Evolutionary conservation across 2,888 invertebrate species (phyloP), one percentile per base, ranked within the genome.

Genomic region (Caenorhabditis angaria): DNA sequence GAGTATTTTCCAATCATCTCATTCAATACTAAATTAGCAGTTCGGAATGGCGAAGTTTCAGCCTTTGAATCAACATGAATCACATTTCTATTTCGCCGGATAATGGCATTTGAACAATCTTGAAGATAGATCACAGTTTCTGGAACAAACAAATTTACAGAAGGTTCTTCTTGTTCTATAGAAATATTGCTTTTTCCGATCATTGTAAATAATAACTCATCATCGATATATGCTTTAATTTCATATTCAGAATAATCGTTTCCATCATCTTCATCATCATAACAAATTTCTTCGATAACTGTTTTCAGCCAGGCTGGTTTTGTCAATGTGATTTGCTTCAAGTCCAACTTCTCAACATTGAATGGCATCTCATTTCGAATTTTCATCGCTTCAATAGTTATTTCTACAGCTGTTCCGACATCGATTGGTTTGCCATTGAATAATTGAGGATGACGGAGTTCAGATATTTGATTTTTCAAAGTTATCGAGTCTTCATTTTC

Each of bases 401-500:
- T 75, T 41, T 75, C 75, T 20, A 71, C 32, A 28, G 68, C 65
- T 5, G 75, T 74, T 50, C 74, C 78, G 6, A 76, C 63, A 51
- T 70, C 67, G 2, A 76, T 20, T 29, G 70, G 70, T 41, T 72
- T 72, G 53, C 74, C 69, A 55, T 66, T 66, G 65, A 81, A 78
- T 22, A 81, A 63, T 22, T 71, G 61, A 10, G 75, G 70, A 62
- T 81, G 81, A 28, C 79, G 48, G 10, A 73, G 57, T 27, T 69
- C 65, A 10, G 78, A 75, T 0, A 83, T 54, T 35, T 66, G 62
- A 47, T 80, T 81, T 50, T 77, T 77, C 56, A 80, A 72, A 10
- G 58, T 61, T 10, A 73, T 32, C 1, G 14, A 12, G 0, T 67
- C 32, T 3, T 78, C 77, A 2, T 57, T 61, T 51, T 69, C 61